Evolutionary conservation across 2,888 invertebrate genomes (phyloP).

Genomic region (Stratiomys singularior): DNA sequence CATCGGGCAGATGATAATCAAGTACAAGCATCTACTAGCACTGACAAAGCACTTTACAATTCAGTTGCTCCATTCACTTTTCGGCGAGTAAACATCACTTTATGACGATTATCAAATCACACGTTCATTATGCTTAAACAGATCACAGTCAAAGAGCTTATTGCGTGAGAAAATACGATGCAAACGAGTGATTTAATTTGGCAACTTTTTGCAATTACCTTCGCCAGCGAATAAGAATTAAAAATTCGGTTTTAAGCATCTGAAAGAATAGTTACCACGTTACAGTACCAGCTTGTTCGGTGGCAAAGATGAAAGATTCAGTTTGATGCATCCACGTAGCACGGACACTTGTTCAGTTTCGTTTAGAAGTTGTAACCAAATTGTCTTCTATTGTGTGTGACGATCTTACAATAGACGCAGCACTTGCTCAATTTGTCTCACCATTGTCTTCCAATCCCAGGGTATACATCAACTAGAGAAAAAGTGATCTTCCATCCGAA

Average conservation of each 20-base stretch:
- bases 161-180: constrained; percentile 24
- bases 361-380: neutral
- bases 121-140: constrained; percentile 1
- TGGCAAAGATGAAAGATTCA: neutral
- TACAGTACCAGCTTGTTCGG: neutral
- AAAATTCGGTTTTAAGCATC: neutral
- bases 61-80: constrained; percentile 24
- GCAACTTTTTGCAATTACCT: constrained; percentile 35
- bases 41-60: neutral
- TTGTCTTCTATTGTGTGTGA: neutral
- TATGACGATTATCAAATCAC: neutral
- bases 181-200: constrained; percentile 12
- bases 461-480: neutral
- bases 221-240: constrained; percentile 36
- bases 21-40: neutral
- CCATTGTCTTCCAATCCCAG: neutral
- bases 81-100: neutral
- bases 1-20: constrained; percentile 8
- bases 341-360: neutral
- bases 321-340: neutral
- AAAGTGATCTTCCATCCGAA: neutral
- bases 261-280: neutral
- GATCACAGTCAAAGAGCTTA: neutral
- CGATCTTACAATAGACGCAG: neutral
- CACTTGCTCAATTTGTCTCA: neutral